Conservation (phyloP, 2,113 vertebrate species). For the Rhinolophus ferrumequinum region DNA sequence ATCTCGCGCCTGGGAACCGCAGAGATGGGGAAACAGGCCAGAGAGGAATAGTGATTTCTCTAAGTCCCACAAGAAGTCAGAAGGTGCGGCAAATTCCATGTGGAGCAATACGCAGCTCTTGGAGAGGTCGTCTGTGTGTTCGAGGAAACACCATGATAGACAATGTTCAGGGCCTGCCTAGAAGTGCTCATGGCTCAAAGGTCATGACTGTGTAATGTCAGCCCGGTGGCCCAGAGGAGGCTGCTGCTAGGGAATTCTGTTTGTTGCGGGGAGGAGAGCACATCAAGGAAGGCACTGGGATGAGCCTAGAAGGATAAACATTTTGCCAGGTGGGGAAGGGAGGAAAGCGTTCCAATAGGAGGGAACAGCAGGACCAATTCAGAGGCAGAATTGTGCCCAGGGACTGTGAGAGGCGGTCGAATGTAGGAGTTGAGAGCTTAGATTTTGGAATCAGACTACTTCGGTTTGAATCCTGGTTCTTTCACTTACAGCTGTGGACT, state of each 20-base stretch:
- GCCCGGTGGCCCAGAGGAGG: not conserved
- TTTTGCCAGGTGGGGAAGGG: not conserved
- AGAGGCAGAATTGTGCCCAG: not conserved
- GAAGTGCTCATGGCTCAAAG: not conserved
- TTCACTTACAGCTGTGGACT: not conserved
- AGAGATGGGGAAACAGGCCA: not conserved
- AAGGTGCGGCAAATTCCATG: not conserved
- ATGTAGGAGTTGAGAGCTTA: accelerated
- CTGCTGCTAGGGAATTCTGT: not conserved
- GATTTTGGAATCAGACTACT: not conserved
- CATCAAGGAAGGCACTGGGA: not conserved
- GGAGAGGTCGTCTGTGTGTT: not conserved
- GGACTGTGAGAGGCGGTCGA: not conserved
- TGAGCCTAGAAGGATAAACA: not conserved
- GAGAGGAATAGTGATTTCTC: not conserved
- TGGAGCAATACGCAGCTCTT: not conserved
- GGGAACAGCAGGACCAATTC: not conserved
- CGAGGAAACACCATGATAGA: not conserved
- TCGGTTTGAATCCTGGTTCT: not conserved
- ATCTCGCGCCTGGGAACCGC: not conserved
- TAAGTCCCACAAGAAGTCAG: not conserved
- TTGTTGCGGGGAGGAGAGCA: not conserved
- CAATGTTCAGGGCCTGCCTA: not conserved
- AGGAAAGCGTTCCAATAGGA: not conserved
- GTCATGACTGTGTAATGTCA: not conserved